A percentile compares a stretch with the other conserved stretches of the same genome.
Evolutionary conservation across 2,888 invertebrate species (phyloP).

Genomic region (Eupithecia dodoneata): DNA sequence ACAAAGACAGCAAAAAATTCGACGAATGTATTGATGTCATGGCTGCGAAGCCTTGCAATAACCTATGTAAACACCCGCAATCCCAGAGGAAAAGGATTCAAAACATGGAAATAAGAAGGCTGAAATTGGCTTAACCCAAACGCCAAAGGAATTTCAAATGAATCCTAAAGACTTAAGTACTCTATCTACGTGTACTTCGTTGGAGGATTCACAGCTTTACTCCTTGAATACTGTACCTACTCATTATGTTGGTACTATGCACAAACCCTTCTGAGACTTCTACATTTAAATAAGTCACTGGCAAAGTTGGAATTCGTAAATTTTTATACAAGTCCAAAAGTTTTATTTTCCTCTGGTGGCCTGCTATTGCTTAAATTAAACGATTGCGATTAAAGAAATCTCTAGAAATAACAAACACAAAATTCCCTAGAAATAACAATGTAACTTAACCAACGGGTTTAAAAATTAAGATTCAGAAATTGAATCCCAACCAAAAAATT

Average conservation of each 20-base stretch:
- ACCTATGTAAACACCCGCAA: slow-evolving; percentile 3
- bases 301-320: not conserved
- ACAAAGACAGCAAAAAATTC: not conserved
- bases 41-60: not conserved
- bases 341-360: not conserved
- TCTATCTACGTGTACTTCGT: slow-evolving; percentile 15
- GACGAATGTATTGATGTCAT: not conserved
- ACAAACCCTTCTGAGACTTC: slow-evolving; percentile 44
- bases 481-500: not conserved
- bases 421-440: not conserved
- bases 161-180: slow-evolving; percentile 42
- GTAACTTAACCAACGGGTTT: not conserved
- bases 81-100: slow-evolving; percentile 18
- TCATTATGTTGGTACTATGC: slow-evolving; percentile 9
- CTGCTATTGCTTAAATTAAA: not conserved
- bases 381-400: no score
- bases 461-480: not conserved
- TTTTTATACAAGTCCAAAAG: not conserved
- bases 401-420: not conserved
- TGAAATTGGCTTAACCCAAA: slow-evolving; percentile 30
- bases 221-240: slow-evolving; percentile 35
- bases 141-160: slow-evolving; percentile 34
- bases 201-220: slow-evolving; percentile 36
- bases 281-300: slow-evolving; percentile 50
- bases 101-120: slow-evolving; percentile 12